These are phyloP conservation scores for Parazoanthus atlanticus DNA, from an alignment of 92 coral and sea anemone genomes.

Conservation along the genomic window DNA sequence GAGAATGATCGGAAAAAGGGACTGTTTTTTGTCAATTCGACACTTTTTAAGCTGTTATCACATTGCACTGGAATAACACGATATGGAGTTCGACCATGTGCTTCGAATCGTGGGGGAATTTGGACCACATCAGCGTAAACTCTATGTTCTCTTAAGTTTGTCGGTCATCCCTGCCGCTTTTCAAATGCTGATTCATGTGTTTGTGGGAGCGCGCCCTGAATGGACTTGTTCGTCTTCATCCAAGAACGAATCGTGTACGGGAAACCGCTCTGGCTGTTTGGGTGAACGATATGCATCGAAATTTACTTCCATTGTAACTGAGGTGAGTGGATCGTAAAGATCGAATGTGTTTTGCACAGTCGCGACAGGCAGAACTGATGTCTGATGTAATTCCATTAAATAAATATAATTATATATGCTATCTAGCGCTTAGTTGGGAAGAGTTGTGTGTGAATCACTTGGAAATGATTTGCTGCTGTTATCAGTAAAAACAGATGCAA, in stretches of 20 bases:
- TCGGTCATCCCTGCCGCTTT: slow-evolving; percentile 95
- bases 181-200: slow-evolving; percentile 88
- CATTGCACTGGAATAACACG: background rate
- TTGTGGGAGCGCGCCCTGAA: slow-evolving; percentile 85
- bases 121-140: slow-evolving; percentile 90
- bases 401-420: no score
- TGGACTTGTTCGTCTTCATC: slow-evolving; percentile 83
- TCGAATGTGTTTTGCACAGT: background rate
- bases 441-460: background rate
- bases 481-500: background rate
- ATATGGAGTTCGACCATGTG: slow-evolving; percentile 98
- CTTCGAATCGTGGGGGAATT: slow-evolving; percentile 94
- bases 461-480: background rate
- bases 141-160: slow-evolving; percentile 78
- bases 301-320: slow-evolving; percentile 83
- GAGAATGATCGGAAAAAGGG: background rate
- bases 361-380: background rate
- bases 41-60: background rate
- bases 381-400: background rate
- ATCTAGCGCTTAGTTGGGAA: no score
- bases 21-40: background rate
- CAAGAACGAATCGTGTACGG: slow-evolving; percentile 74
- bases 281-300: slow-evolving; percentile 75
- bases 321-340: slow-evolving; percentile 59
- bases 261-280: slow-evolving; percentile 68